Base-by-base conservation (phyloP, 1,140 invertebrate genomes). In the Lucilia cuprina region DNA sequence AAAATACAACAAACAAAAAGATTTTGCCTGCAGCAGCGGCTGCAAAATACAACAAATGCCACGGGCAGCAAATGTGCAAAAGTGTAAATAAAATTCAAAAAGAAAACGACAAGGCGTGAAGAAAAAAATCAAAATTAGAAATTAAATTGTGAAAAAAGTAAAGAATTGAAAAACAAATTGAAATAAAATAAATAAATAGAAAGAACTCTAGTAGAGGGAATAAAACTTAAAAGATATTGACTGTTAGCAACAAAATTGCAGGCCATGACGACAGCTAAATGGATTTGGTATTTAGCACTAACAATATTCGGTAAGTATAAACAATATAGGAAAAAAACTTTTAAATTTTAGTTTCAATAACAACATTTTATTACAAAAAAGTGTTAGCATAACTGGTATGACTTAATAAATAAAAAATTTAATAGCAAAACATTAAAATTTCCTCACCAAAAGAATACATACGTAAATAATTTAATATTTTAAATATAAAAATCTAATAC, bases 191-290 rank as follows among this genome's bases (percentile, higher is more conserved):
- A 83, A 83, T 70, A 30, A 34, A 83, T 35, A 65, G 17, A 41
- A 70, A 82, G 0, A 82, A 65, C 9, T 49, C 13, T 5, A 17
- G 13, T 80, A 80, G 41, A 80, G 34, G 34, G 34, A 30, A 49
- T 17, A n/a, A 60, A n/a, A n/a, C 55, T 17, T 7, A n/a, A 3
- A 70, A 70, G 65, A 19, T 21, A 82, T 50, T 21, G 30, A 47
- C 75, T 77, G 34, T 77, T 14, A 70, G 2, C 21, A 34, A 17
- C 14, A 21, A 88, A 86, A 88, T 84, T 85, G 85, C 87, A 86
- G 85, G 70, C 50, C 55, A 84, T 86, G 87, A 90, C 90, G 89
- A 90, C 89, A 89, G 87, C 87, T 87, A 90, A 90, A 90, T 90
- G 89, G 89, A 87, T 88, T 86, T 88, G 86, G 87, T 86, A 88